Conservation (phyloP, 2,113 vertebrate species). For the Crotalus helleri region DNA sequence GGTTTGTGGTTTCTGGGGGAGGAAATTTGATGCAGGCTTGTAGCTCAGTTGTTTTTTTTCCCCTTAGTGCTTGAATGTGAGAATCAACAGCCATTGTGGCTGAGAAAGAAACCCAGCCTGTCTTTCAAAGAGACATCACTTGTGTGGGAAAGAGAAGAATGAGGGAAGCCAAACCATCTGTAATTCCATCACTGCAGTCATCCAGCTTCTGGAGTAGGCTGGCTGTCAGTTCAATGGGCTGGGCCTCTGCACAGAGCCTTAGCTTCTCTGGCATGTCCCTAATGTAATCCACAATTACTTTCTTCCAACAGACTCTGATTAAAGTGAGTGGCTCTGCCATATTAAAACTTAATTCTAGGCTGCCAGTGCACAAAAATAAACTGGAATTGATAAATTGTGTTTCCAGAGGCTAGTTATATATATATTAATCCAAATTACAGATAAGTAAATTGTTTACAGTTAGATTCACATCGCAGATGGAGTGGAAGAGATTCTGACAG, state of each 20-base stretch:
- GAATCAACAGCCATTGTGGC: constrained; percentile 21
- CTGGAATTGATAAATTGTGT: neutral
- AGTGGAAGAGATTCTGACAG: neutral
- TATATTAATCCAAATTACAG: neutral
- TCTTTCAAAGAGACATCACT: constrained; percentile 12
- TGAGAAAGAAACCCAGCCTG: constrained; percentile 17
- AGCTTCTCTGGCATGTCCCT: fast-evolving
- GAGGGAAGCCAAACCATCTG: constrained; percentile 21
- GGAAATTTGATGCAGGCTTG: constrained; percentile 46
- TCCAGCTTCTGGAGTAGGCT: neutral
- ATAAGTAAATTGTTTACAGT: neutral
- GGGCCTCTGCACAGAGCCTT: neutral
- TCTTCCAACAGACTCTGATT: neutral
- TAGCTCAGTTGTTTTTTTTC: constrained; percentile 37
- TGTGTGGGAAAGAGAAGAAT: neutral
- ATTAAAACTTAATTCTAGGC: neutral
- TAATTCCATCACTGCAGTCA: neutral
- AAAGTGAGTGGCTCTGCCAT: neutral
- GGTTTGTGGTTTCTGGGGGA: constrained; percentile 41
- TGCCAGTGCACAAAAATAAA: no score
- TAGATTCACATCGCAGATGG: neutral
- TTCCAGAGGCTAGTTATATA: neutral
- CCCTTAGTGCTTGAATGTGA: constrained; percentile 9
- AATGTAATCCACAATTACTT: neutral
- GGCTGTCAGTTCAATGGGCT: neutral